Base-by-base conservation (phyloP, 1,140 invertebrate species). In the Hydropsyche tenuis region DNA sequence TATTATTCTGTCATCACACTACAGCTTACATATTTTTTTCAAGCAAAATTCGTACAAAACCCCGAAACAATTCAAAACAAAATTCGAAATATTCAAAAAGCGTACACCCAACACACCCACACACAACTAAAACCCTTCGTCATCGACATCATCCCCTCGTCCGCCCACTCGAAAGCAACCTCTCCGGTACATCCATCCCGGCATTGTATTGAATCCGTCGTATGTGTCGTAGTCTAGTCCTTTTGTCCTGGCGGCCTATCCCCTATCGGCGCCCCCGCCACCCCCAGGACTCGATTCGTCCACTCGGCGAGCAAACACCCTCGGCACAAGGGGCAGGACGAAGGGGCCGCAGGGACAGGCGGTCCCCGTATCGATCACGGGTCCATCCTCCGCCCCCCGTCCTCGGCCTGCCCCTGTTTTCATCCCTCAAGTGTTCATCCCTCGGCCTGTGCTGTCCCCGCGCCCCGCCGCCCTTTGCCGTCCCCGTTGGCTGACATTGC, bases 281-380 rank as follows among this genome's bases (percentile, higher is more conserved):
- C 30, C 3, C 18, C 48, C 18, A 23, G 23, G 16, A 62, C 48
- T 51, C 23, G 37, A 45, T 65, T 64, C 25, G 37, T 72, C 53
- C 69, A 75, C 74, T 69, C 70, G 64, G 9, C 4, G 45, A 25
- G 72, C 64, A 75, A 71, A 69, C 42, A 45, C 70, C 20, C 70
- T 37, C 63, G n/a, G 27, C 56, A 4, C 30, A 9, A 9, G 30
- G 30, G 30, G 30, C 30, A 37, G 30, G 30, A 4, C 30, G n/a
- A n/a, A n/a, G n/a, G n/a, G n/a, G 42, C 5, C 9, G 69, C 69
- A 42, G 18, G 43, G 65, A 46, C 51, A 53, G 51, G 14, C 51
- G 46, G 72, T 66, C 53, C 66, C 73, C 25, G 70, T 75, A 75
- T 75, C 74, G 74, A 75, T 75, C 74, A 75, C 70, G 37, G 68